phyloP scores from a whole-genome alignment of 2,113 vertebrate genomes.

The Atlantisia rogersi region DNA sequence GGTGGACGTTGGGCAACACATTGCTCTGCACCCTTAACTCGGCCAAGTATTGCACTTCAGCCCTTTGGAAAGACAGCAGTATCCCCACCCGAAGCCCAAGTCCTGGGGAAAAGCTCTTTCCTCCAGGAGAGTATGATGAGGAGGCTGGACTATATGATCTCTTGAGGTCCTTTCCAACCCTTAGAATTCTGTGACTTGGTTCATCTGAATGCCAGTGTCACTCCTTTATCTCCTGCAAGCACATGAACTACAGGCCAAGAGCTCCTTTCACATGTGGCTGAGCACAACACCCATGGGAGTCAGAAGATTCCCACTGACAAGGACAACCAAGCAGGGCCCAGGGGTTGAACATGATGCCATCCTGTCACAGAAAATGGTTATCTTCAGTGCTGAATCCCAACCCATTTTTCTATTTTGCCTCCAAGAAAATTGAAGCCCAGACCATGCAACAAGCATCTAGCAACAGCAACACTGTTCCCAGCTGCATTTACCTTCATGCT shows the following conservation, averaged over 20 bases:
- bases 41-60: not conserved
- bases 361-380: not conserved
- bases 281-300: rapidly evolving
- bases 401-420: not conserved
- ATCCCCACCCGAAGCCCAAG: not conserved
- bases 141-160: too few relatives aligned
- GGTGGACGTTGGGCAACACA: not conserved
- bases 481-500: not conserved
- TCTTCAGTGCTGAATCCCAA: not conserved
- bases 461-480: not conserved
- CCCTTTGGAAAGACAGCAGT: not conserved
- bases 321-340: not conserved
- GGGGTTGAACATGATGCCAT: too few relatives aligned
- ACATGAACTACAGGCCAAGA: not conserved
- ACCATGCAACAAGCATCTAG: not conserved
- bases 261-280: rapidly evolving
- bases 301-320: not conserved
- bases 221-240: not conserved
- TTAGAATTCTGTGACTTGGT: not conserved
- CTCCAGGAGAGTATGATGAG: not conserved
- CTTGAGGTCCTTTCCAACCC: too few relatives aligned
- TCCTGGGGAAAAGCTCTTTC: not conserved
- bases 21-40: not conserved
- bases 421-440: not conserved
- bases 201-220: rapidly evolving